Evolutionary conservation across 1,140 invertebrate genomes (phyloP), one percentile per base, ranked within the genome.

Genomic region (Caenorhabditis latens): DNA sequence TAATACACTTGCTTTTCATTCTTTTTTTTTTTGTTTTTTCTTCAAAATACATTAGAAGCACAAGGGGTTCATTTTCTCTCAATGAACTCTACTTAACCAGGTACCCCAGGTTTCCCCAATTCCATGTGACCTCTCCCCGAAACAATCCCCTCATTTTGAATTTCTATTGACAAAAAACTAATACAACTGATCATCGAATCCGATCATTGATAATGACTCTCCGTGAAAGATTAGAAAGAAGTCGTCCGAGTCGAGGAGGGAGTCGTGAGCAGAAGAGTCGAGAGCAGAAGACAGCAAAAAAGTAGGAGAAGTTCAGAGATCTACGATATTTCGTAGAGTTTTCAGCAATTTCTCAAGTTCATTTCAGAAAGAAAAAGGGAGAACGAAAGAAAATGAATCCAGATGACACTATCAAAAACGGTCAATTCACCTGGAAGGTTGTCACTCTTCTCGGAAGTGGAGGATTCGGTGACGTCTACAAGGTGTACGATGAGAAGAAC

Each of bases 401-500:
- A 7, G 61, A 63, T 32, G 61, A 63, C 61, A 32, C 24, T 2
- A 63, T 63, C 21, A 63, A 63, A 13, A 63, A 63, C 24, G 61
- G 61, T 32, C 61, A 24, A 32, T 71, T 71, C 65, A 46, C 14
- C 5, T 71, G 65, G 65, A 43, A 46, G n/a, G 65, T 71, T n/a
- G 43, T 46, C 1, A 71, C 42, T 46, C 65, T 71, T 43, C 65
- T 71, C 42, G 65, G 65, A 71, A 46, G 42, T 48, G 65, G 65
- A 2, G 65, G 65, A 19, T 71, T 71, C n/a, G 65, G 65, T 48
- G 65, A 71, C 65, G 65, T 71, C 5, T 71, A 71, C 19, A 71
- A 71, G 19, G 65, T 71, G 40, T 48, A 46, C 42, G 42, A 48
- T 46, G 65, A 71, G 42, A 71, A 46, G 40, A 43, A 43, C 16